Base-by-base conservation (phyloP, 2,888 invertebrate genomes). In the Synanthedon myopaeformis region DNA sequence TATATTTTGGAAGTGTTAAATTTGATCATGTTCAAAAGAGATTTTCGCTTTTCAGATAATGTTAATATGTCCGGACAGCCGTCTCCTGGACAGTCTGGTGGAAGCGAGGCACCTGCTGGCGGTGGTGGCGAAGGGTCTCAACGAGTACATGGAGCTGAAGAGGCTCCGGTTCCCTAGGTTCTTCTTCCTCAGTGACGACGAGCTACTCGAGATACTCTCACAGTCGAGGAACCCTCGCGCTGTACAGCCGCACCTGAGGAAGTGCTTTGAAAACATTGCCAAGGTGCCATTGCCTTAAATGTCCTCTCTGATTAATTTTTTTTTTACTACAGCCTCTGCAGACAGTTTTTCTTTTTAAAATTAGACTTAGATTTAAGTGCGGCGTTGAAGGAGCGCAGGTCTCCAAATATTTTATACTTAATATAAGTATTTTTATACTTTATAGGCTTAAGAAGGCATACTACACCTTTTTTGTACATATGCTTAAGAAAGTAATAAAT, bases 131-230 rank as follows among this genome's bases (percentile, higher is more conserved):
- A 92, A 92, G 59, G 94, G 94, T 0, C 89, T 95, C 3, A 89
- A 92, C 52, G 92, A 93, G 54, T 95, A 95, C 75, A 88, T 95
- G 79, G 94, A 94, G 72, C 89, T 92, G 58, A 94, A 95, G 76
- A 78, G 94, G 51, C 83, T 90, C 49, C 87, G 91, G 49, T 95
- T 94, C 79, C 94, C 95, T 17, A 79, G 92, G 68, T 91, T 94
- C 76, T 94, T 92, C 86, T 95, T 95, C 82, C 90, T 95, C 58
- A 94, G 94, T 61, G 95, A 95, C 66, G 94, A 94, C 65, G 95
- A 95, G 68, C 81, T 95, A 41, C 80, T 95, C 60, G 94, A 95
- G 76, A 94, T 95, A 51, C 80, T 95, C 52, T 93, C 94, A 0
- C 93, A 95, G 79, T 92, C 94, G 0, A 90, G 92, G 55, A 93